Percentiles rank a stretch among this genome's conserved stretches.
phyloP scores from a whole-genome alignment of 2,797 vertebrate species.

The Oreochromis mossambicus region DNA sequence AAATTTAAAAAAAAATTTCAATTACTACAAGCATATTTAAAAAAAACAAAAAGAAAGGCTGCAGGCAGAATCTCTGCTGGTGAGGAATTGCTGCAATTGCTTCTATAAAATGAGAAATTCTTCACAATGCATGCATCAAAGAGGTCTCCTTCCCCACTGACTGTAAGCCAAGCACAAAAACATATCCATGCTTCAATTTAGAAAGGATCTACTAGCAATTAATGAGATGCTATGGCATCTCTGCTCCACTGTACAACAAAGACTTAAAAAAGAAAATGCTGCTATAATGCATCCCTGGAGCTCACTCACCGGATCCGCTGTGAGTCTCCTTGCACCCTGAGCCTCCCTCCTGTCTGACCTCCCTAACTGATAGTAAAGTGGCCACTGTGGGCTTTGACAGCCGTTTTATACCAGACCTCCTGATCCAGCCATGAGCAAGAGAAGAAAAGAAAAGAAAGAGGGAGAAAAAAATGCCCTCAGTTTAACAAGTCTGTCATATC shows the following conservation, averaged over 20 bases:
- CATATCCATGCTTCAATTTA: neutral
- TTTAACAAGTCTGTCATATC: slow-evolving; percentile 10
- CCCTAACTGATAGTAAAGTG: slow-evolving; percentile 75
- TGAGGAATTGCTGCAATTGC: neutral
- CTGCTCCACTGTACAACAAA: neutral
- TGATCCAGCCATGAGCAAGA: slow-evolving; percentile 35
- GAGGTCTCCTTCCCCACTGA: neutral
- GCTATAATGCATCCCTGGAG: neutral
- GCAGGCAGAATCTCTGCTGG: neutral
- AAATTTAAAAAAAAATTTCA: neutral
- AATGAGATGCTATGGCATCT: neutral
- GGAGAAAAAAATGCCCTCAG: neutral
- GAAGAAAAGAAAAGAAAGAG: neutral
- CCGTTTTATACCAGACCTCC: slow-evolving; percentile 70
- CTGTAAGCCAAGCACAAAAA: neutral
- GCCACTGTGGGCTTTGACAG: slow-evolving; percentile 75
- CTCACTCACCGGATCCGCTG: slow-evolving; percentile 57
- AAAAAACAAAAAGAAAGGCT: neutral
- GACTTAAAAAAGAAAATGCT: neutral
- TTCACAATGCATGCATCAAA: neutral
- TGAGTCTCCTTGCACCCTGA: slow-evolving; percentile 42
- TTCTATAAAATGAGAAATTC: neutral
- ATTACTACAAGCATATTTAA: slow-evolving; percentile 1
- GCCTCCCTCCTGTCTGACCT: slow-evolving; percentile 66
- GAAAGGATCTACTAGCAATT: neutral